Evolutionary conservation across 2,113 vertebrate genomes (phyloP).

Genomic region (Camelus dromedarius): DNA sequence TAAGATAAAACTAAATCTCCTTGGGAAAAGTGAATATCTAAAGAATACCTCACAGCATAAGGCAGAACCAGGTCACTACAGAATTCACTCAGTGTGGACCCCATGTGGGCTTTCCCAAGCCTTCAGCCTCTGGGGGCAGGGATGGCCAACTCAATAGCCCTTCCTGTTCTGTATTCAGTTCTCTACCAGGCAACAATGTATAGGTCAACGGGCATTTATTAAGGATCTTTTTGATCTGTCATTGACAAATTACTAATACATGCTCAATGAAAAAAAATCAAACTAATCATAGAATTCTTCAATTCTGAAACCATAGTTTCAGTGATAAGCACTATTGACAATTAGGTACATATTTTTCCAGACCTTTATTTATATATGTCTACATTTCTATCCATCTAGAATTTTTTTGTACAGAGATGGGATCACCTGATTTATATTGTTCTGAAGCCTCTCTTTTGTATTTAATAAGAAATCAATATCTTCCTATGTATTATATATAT

Average conservation of each 20-base stretch:
- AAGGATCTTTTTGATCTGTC: conserved; percentile 26
- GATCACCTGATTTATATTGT: not conserved
- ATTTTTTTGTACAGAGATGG: not conserved
- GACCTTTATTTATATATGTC: not conserved
- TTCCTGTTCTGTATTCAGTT: not conserved
- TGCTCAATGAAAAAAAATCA: not conserved
- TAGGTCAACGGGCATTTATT: not conserved
- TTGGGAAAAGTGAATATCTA: not conserved
- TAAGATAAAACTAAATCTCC: not conserved
- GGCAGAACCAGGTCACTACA: not conserved
- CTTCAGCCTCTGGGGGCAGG: not conserved
- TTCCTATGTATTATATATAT: not conserved
- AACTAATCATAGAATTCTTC: not conserved
- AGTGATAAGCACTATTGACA: not conserved
- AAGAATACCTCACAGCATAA: not conserved
- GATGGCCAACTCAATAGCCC: not conserved
- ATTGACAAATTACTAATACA: not conserved
- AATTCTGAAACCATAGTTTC: not conserved
- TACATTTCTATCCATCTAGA: not conserved
- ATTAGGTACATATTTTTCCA: not conserved
- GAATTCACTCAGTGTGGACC: not conserved
- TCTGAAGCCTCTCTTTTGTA: not conserved
- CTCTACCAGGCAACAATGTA: not conserved
- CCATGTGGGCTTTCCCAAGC: not conserved
- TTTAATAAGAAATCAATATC: not conserved